Evolutionary conservation across 2,797 vertebrate species (phyloP).

Genomic region (Apodemus agrarius): DNA sequence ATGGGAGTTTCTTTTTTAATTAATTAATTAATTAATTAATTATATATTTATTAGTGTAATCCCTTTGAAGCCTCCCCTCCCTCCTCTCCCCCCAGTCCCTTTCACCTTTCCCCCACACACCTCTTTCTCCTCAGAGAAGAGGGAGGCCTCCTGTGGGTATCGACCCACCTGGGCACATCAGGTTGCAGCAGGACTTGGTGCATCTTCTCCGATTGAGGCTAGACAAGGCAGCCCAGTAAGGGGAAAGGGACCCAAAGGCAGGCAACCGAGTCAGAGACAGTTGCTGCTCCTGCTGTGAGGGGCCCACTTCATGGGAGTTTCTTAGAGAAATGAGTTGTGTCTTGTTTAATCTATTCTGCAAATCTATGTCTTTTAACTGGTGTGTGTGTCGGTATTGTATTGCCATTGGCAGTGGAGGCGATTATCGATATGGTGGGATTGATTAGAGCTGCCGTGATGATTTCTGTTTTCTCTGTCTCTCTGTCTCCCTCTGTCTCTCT

Average conservation of each 20-base stretch:
- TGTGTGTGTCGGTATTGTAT: not conserved
- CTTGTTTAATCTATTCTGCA: not conserved
- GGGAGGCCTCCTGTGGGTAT: not conserved
- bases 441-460: rapidly evolving
- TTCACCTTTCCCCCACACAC: too few relatives aligned
- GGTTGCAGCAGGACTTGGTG: not conserved
- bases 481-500: not conserved
- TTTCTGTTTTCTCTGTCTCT: not conserved
- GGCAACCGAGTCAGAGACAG: not conserved
- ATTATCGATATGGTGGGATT: not conserved
- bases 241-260: not conserved
- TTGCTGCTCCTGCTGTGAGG: not conserved
- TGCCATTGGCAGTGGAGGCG: not conserved
- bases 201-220: not conserved
- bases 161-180: not conserved
- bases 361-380: not conserved
- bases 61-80: not conserved
- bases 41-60: not conserved
- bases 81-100: too few relatives aligned
- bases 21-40: too few relatives aligned
- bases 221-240: not conserved
- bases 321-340: not conserved
- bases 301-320: not conserved
- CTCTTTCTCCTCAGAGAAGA: too few relatives aligned
- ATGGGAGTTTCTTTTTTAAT: not conserved